Evolutionary conservation across 1,140 invertebrate species (phyloP).

Genomic region (Euglossa dilemma): DNA sequence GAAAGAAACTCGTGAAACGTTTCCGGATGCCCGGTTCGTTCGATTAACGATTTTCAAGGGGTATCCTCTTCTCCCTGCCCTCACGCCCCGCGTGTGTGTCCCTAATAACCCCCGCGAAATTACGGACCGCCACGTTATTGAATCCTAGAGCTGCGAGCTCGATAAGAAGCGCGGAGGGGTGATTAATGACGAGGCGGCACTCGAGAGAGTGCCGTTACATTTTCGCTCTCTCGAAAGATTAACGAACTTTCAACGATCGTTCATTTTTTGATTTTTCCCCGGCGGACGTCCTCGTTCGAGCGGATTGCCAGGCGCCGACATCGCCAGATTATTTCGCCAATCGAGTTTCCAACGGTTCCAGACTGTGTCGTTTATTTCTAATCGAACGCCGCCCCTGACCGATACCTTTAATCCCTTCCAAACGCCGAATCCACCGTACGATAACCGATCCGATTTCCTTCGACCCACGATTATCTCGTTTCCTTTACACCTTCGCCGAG

Average conservation of each 20-base stretch:
- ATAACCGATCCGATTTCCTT: slow-evolving; percentile 5
- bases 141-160: slow-evolving; percentile 55
- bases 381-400: slow-evolving; percentile 19
- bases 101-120: slow-evolving; percentile 66
- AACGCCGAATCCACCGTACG: not conserved
- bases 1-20: slow-evolving; percentile 28
- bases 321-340: slow-evolving; percentile 45
- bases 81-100: not conserved
- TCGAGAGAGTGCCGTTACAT: slow-evolving; percentile 34
- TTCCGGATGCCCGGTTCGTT: slow-evolving; percentile 30
- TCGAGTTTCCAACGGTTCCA: slow-evolving; percentile 9
- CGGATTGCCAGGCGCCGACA: slow-evolving; percentile 27
- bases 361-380: slow-evolving; percentile 39
- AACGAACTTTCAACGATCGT: slow-evolving; percentile 64
- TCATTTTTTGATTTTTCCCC: slow-evolving; percentile 65
- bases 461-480: not conserved
- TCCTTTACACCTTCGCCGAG: not conserved
- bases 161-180: slow-evolving; percentile 62
- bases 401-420: not conserved
- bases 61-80: slow-evolving; percentile 3
- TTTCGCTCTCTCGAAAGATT: slow-evolving; percentile 61
- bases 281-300: not conserved
- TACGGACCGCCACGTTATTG: slow-evolving; percentile 63
- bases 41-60: slow-evolving; percentile 66
- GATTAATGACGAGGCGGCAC: slow-evolving; percentile 63